Evolutionary conservation across 2,797 vertebrate genomes (phyloP).

Genomic region (Cygnus olor): DNA sequence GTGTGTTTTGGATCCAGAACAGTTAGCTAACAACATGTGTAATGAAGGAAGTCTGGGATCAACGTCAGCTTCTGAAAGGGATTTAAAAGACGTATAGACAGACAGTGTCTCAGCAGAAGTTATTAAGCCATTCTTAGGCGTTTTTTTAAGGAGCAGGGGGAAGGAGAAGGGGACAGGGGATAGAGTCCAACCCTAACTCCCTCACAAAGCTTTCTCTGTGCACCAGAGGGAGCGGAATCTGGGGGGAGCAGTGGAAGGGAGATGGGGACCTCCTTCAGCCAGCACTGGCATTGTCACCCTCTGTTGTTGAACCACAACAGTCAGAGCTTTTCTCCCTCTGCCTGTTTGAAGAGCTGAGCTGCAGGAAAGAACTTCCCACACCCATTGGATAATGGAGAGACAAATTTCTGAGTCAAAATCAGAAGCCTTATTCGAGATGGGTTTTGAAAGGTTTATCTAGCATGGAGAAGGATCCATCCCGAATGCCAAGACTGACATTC

Average conservation of each 20-base stretch:
- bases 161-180: not conserved
- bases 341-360: not conserved
- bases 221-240: not conserved
- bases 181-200: not conserved
- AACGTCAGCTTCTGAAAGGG: not conserved
- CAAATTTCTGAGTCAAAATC: not conserved
- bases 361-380: not conserved
- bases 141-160: not conserved
- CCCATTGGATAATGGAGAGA: not conserved
- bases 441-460: not conserved
- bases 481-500: not conserved
- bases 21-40: not conserved
- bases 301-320: not conserved
- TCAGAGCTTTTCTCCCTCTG: not conserved
- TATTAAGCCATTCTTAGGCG: not conserved
- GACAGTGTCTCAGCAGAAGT: not conserved
- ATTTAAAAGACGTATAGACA: not conserved
- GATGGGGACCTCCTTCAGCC: not conserved
- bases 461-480: not conserved
- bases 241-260: not conserved
- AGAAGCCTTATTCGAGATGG: not conserved
- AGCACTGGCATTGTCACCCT: not conserved
- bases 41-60: not conserved
- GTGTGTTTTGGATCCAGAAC: not conserved
- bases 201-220: not conserved